phyloP scores from a whole-genome alignment of 2,888 invertebrate genomes.

The Bruchidius siliquastri region DNA sequence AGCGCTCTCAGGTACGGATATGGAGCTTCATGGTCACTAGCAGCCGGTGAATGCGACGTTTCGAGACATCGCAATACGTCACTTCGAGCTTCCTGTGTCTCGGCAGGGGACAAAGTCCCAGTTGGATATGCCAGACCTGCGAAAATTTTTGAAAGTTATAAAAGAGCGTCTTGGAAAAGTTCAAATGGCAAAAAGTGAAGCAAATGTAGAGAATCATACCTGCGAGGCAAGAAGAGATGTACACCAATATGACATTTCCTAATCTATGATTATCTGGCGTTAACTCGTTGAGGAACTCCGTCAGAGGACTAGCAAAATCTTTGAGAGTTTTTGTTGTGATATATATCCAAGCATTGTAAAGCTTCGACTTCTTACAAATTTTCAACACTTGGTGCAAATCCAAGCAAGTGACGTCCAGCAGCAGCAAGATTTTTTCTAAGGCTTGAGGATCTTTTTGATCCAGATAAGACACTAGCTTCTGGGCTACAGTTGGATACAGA shows the following conservation, averaged over 20 bases:
- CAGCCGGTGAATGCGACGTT: constrained; percentile 61
- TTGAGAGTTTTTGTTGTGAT: constrained; percentile 71
- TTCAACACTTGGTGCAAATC: constrained; percentile 68
- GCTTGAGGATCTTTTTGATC: constrained; percentile 55
- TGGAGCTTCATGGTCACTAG: constrained; percentile 57
- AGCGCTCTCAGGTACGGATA: constrained; percentile 72
- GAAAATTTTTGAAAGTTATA: neutral
- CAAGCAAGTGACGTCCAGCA: constrained; percentile 67
- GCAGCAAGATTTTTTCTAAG: constrained; percentile 67
- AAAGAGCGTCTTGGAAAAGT: too few species aligned
- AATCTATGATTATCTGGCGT: constrained; percentile 53
- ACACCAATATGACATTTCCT: constrained; percentile 73
- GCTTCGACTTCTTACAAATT: constrained; percentile 51
- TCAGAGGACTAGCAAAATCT: constrained; percentile 71
- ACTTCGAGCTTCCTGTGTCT: constrained; percentile 63
- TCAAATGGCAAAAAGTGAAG: too few species aligned
- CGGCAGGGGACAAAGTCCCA: constrained; percentile 63
- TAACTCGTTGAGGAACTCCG: constrained; percentile 58
- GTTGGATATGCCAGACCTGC: constrained; percentile 65
- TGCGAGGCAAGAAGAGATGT: constrained; percentile 82
- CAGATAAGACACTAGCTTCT: constrained; percentile 67
- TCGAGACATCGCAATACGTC: constrained; percentile 69
- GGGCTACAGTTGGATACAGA: constrained; percentile 66
- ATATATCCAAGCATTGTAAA: constrained; percentile 70
- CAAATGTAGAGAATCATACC: constrained; percentile 35